Evolutionary conservation across 1,140 invertebrate genomes (phyloP).

Genomic region (Macrosteles quadrilineatus): DNA sequence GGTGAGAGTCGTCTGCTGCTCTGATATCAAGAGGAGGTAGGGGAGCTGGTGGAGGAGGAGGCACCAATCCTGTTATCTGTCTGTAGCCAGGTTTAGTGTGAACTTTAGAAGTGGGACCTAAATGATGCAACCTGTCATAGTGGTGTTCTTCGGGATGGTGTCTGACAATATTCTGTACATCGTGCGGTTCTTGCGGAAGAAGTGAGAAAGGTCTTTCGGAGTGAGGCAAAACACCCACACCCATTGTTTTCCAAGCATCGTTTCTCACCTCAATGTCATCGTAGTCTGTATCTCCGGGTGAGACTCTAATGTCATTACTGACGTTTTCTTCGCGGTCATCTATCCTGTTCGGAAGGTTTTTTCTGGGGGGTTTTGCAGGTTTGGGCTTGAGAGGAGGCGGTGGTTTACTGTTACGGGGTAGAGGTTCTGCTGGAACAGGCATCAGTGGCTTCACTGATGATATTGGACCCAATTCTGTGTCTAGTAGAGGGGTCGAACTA

Average conservation of each 20-base stretch:
- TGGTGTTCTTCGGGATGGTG: constrained; percentile 36
- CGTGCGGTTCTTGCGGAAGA: neutral
- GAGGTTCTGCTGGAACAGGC: constrained; percentile 18
- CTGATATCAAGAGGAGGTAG: constrained; percentile 45
- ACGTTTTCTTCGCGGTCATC: constrained; percentile 2
- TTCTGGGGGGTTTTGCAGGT: constrained; percentile 66
- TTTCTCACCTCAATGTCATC: constrained; percentile 68
- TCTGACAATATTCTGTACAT: neutral
- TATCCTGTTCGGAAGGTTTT: constrained; percentile 46
- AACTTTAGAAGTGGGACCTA: constrained; percentile 69
- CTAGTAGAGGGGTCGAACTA: constrained; percentile 49
- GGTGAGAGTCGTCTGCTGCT: constrained; percentile 73
- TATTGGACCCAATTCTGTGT: constrained; percentile 46
- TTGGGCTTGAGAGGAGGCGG: constrained; percentile 51
- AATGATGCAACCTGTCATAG: constrained; percentile 78
- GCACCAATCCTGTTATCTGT: constrained; percentile 5
- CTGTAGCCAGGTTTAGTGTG: constrained; percentile 57
- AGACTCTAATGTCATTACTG: neutral
- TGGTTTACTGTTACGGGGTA: neutral
- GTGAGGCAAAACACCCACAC: constrained; percentile 68
- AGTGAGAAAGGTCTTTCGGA: constrained; percentile 7
- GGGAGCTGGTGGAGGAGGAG: neutral
- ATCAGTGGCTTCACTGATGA: constrained; percentile 44
- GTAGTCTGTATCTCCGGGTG: constrained; percentile 54
- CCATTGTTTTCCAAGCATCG: constrained; percentile 75